Conservation (phyloP, 2,888 invertebrate species). For the Xestobium rufovillosum region DNA sequence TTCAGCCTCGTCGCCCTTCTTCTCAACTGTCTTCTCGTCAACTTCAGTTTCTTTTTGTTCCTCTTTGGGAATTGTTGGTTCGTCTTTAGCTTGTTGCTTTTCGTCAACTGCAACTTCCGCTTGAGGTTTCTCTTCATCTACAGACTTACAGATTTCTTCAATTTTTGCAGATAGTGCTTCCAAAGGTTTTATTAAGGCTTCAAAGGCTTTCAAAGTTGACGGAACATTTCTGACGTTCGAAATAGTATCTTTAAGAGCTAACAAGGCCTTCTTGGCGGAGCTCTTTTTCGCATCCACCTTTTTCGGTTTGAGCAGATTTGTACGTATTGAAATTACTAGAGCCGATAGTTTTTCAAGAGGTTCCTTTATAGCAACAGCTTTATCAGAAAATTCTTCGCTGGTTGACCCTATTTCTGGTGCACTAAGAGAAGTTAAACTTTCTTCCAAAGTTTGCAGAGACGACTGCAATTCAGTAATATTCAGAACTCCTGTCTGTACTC, state of each 20-base stretch:
- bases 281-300: constrained; percentile 7
- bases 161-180: neutral
- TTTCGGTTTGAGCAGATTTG: neutral
- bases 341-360: constrained; percentile 12
- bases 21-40: neutral
- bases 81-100: too few relatives aligned
- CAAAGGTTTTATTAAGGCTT: constrained; percentile 6
- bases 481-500: constrained; percentile 3
- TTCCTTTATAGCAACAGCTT: constrained; percentile 15
- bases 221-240: constrained; percentile 10
- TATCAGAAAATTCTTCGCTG: constrained; percentile 10
- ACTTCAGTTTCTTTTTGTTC: too few relatives aligned
- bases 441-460: constrained; percentile 11
- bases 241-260: constrained; percentile 20
- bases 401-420: constrained; percentile 1
- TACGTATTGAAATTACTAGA: constrained; percentile 4
- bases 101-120: neutral
- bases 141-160: neutral
- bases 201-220: constrained; percentile 9
- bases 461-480: constrained; percentile 9
- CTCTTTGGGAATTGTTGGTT: too few relatives aligned
- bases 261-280: constrained; percentile 17
- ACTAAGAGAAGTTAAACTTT: constrained; percentile 1
- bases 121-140: neutral
- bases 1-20: neutral